Evolutionary conservation across 2,113 vertebrate genomes (phyloP), one percentile per base, ranked within the genome.

Genomic region (Misgurnus mizolepis): DNA sequence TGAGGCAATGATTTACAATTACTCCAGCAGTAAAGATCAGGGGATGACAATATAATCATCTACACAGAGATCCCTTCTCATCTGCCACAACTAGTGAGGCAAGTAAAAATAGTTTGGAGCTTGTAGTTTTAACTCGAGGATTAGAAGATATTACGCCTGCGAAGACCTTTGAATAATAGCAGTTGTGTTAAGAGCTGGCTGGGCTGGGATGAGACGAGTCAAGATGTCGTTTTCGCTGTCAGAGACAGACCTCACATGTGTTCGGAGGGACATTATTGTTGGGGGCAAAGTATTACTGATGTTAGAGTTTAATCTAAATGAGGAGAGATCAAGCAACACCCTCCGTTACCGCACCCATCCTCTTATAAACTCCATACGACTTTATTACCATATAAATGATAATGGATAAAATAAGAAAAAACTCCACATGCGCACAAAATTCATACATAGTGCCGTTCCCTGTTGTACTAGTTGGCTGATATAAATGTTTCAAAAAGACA

Each of bases 1-100:
- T 95, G 95, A 96, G 95, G 95, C 95, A 95, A 95, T 95, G 95
- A 96, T 96, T 96, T 96, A 96, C 95, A 96, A 96, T 96, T 96
- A 96, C 93, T 96, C 94, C 94, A 95, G 95, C 95, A 95, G 93
- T 94, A 95, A 95, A 95, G 95, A 95, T 96, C 95, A 94, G 94
- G 95, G 95, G 95, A 94, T 96, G 95, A 96, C 95, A 95, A 96
- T 96, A 95, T 96, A 96, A 96, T 96, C 95, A 96, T 96, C 95
- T 93, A 94, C 93, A 93, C 85, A 93, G 92, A 94, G 94, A 95
- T 95, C 93, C 93, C 92, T 93, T 94, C 93, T 94, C 94, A 95
- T 92, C 93, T 93, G 94, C 93, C 92, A 94, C 94, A 94, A 94
- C 92, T 94, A 94, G 93, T 93, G 92, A 91, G 90, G 90, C 90